Evolutionary conservation across 2,888 invertebrate genomes (phyloP).

Genomic region (Argyra leucocephala): DNA sequence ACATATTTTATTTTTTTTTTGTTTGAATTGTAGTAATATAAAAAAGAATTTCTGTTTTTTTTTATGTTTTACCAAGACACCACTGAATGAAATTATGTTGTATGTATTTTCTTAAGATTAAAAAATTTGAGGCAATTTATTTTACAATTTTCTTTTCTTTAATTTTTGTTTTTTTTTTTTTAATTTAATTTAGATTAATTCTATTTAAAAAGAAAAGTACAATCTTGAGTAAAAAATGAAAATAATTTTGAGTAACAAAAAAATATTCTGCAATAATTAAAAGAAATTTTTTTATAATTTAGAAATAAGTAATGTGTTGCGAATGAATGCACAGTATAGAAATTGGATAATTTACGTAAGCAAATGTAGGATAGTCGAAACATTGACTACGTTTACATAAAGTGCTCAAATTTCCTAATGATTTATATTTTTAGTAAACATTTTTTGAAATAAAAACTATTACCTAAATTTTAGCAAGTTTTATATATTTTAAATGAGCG

Average conservation of each 20-base stretch:
- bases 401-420: too few relatives aligned
- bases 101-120: constrained; percentile 6
- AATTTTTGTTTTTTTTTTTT: neutral
- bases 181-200: neutral
- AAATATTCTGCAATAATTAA: too few relatives aligned
- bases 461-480: too few relatives aligned
- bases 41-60: neutral
- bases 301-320: too few relatives aligned
- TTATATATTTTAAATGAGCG: too few relatives aligned
- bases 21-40: constrained; percentile 4
- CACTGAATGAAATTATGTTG: constrained; percentile 3
- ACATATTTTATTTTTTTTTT: neutral
- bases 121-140: constrained; percentile 6
- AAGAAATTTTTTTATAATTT: too few relatives aligned
- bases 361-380: too few relatives aligned
- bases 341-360: too few relatives aligned
- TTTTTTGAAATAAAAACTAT: too few relatives aligned
- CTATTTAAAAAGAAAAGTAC: neutral
- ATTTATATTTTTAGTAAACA: too few relatives aligned
- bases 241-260: neutral
- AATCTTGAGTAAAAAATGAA: neutral
- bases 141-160: constrained; percentile 4
- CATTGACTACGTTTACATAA: too few relatives aligned
- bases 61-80: neutral
- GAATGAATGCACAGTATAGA: too few relatives aligned